Evolutionary conservation across 2,888 invertebrate genomes (phyloP).

Genomic region (Saturnia pavonia): DNA sequence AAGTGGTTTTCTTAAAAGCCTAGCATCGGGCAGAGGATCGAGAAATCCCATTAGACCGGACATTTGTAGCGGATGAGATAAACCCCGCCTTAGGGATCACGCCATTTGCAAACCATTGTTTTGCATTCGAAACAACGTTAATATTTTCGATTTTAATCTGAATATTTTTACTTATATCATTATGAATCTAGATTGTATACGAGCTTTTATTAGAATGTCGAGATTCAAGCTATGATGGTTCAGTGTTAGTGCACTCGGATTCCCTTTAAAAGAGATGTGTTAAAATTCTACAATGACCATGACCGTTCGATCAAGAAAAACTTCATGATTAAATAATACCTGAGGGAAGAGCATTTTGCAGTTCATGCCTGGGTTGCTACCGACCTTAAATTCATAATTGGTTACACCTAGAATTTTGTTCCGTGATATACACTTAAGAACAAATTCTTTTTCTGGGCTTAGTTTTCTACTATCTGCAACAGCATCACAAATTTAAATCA

Average conservation of each 20-base stretch:
- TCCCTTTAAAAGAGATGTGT: background rate
- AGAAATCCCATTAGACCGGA: slow-evolving; percentile 50
- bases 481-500: background rate
- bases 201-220: background rate
- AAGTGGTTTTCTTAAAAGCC: slow-evolving; percentile 35
- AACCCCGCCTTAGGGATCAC: slow-evolving; percentile 50
- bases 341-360: background rate
- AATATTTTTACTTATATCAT: background rate
- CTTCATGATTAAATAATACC: background rate
- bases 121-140: slow-evolving; percentile 21
- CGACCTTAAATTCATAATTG: background rate
- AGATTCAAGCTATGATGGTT: background rate
- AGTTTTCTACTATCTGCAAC: background rate
- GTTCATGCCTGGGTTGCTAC: background rate
- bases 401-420: background rate
- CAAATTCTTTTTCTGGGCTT: background rate
- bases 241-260: background rate
- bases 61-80: slow-evolving; percentile 42
- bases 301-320: background rate
- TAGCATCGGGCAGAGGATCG: slow-evolving; percentile 41
- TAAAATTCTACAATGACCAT: background rate
- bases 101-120: slow-evolving; percentile 55
- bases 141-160: slow-evolving; percentile 14
- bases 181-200: background rate
- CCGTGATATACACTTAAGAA: background rate